Evolutionary conservation across 2,797 vertebrate genomes (phyloP).

Genomic region (Syngnathus acus): DNA sequence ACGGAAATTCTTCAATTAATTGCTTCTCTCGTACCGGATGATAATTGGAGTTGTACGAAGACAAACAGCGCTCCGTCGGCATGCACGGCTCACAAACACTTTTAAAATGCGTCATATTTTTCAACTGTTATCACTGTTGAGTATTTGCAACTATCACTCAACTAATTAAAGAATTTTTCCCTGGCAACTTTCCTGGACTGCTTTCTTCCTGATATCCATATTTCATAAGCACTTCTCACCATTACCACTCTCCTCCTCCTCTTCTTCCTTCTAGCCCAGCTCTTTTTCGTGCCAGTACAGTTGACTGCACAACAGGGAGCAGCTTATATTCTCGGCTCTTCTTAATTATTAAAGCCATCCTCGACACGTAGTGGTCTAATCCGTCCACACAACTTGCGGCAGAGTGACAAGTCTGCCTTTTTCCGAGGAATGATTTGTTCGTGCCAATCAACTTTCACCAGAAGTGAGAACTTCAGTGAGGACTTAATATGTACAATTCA

Average conservation of each 20-base stretch:
- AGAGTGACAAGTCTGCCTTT: constrained; percentile 34
- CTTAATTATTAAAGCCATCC: constrained; percentile 61
- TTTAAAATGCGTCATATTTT: background rate
- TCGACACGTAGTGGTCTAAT: constrained; percentile 46
- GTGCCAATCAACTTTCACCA: constrained; percentile 34
- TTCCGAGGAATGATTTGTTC: constrained; percentile 30
- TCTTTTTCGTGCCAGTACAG: constrained; percentile 48
- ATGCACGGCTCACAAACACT: background rate
- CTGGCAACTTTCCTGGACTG: constrained; percentile 40
- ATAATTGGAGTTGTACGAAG: constrained; percentile 31
- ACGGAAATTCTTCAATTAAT: constrained; percentile 34
- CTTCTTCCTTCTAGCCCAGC: constrained; percentile 23
- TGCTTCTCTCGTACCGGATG: constrained; percentile 29
- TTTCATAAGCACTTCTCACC: constrained; percentile 60
- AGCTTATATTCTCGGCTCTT: constrained; percentile 54
- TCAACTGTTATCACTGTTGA: constrained; percentile 6
- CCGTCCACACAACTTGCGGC: constrained; percentile 40
- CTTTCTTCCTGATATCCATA: constrained; percentile 56
- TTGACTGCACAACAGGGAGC: constrained; percentile 63
- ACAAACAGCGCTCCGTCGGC: constrained; percentile 7
- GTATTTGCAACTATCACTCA: constrained; percentile 29
- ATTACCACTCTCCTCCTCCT: constrained; percentile 32
- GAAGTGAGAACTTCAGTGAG: constrained; percentile 5
- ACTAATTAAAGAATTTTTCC: constrained; percentile 42
- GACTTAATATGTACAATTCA: background rate